These are phyloP conservation scores for Onychorhynchus coronatus DNA, from an alignment of 2,113 vertebrate species.

Conservation along the genomic window DNA sequence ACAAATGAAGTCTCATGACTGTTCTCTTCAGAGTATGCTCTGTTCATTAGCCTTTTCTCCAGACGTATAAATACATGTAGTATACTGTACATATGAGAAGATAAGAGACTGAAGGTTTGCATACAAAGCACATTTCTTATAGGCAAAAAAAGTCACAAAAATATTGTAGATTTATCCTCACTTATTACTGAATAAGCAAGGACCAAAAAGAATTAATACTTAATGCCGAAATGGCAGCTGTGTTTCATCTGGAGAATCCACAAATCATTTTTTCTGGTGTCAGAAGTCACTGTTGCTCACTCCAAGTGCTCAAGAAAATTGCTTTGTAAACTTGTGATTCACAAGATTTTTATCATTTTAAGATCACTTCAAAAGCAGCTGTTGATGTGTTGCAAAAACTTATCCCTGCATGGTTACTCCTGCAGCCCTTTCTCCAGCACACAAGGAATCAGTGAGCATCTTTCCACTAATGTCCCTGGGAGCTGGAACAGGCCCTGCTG, in stretches of 20 bases:
- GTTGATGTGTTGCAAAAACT: not conserved
- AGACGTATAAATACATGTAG: not conserved
- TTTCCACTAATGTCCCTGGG: not conserved
- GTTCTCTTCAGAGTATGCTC: not conserved
- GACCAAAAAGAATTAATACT: not conserved
- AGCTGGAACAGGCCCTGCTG: not conserved
- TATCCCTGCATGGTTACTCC: not conserved
- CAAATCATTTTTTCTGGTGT: not conserved
- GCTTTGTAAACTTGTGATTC: not conserved
- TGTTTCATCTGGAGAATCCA: not conserved
- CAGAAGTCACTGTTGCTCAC: not conserved
- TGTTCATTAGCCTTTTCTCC: not conserved
- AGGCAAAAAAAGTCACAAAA: not conserved
- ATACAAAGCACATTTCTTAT: not conserved
- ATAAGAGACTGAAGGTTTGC: not conserved
- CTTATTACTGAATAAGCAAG: not conserved
- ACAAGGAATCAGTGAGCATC: not conserved
- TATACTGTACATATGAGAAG: not conserved
- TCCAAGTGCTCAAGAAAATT: not conserved
- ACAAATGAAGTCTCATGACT: constrained; percentile 23
- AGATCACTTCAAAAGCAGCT: not conserved
- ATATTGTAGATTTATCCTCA: not conserved
- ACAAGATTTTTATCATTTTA: not conserved
- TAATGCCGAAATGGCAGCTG: not conserved
- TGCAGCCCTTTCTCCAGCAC: not conserved